A percentile compares a stretch with the other conserved stretches of the same genome.
These are phyloP conservation scores for Lochmaea capreae DNA, from an alignment of 2,888 invertebrate species.

Conservation along the genomic window DNA sequence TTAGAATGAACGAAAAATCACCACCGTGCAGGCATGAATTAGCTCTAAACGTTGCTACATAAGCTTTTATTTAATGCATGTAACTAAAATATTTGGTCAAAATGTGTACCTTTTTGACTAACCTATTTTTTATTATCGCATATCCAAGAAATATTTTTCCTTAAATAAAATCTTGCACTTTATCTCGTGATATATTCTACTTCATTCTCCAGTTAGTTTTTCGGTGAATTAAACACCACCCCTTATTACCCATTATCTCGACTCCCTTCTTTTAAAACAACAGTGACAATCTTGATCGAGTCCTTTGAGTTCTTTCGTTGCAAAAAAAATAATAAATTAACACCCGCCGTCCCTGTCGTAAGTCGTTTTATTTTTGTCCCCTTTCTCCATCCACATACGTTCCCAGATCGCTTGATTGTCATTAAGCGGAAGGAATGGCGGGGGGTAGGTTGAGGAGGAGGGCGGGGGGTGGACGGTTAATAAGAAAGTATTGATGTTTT, in stretches of 20 bases:
- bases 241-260: not conserved
- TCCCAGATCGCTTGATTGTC: conserved; percentile 58
- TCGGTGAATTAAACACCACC: conserved; percentile 8
- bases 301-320: conserved; percentile 4
- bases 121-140: too few species aligned
- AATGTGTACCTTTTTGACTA: too few species aligned
- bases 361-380: conserved; percentile 59
- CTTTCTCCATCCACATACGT: conserved; percentile 58
- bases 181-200: too few species aligned
- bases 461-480: conserved; percentile 55
- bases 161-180: too few species aligned
- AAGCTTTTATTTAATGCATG: too few species aligned
- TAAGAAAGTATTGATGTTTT: conserved; percentile 64
- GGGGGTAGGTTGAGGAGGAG: conserved; percentile 58
- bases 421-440: conserved; percentile 60
- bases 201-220: conserved; percentile 4
- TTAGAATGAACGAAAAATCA: too few species aligned
- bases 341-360: conserved; percentile 45
- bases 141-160: too few species aligned
- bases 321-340: conserved; percentile 1
- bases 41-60: too few species aligned
- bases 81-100: too few species aligned
- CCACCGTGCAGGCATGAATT: too few species aligned
- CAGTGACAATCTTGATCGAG: conserved; percentile 15
- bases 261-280: conserved; percentile 9